Percentiles rank a stretch among this genome's conserved stretches.
These are phyloP conservation scores for Drosophila pseudoobscura DNA, from an alignment of 1,140 invertebrate species.

Conservation along the genomic window DNA sequence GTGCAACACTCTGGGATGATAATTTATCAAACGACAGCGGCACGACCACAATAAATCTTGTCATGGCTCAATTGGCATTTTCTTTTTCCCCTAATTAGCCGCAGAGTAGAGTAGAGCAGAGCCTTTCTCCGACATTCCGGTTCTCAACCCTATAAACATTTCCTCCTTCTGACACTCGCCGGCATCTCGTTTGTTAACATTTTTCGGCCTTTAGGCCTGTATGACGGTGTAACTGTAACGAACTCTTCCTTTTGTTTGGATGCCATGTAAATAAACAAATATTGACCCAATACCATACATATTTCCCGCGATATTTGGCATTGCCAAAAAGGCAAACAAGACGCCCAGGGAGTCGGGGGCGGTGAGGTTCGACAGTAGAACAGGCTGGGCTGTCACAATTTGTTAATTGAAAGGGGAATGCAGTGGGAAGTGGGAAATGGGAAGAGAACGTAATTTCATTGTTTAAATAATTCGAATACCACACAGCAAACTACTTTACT, in stretches of 20 bases:
- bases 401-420: neutral
- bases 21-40: slow-evolving; percentile 63
- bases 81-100: slow-evolving; percentile 44
- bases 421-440: no score
- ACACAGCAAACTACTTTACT: no score
- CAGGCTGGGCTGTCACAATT: neutral
- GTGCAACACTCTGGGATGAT: slow-evolving; percentile 59
- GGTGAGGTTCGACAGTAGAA: neutral
- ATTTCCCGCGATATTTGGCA: slow-evolving; percentile 37
- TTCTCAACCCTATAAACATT: slow-evolving; percentile 9
- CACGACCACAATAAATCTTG: slow-evolving; percentile 67
- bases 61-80: slow-evolving; percentile 71
- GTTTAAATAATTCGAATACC: no score
- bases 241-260: slow-evolving; percentile 28
- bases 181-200: slow-evolving; percentile 14
- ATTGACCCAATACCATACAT: slow-evolving; percentile 43
- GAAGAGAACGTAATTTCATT: no score
- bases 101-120: slow-evolving; percentile 23
- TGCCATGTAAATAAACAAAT: slow-evolving; percentile 46
- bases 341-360: neutral
- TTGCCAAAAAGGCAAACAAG: slow-evolving; percentile 23
- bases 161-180: slow-evolving; percentile 16
- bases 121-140: neutral
- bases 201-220: neutral
- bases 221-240: slow-evolving; percentile 29